Evolutionary conservation across 2,888 invertebrate species (phyloP).

Genomic region (Diaprepes abbreviatus): DNA sequence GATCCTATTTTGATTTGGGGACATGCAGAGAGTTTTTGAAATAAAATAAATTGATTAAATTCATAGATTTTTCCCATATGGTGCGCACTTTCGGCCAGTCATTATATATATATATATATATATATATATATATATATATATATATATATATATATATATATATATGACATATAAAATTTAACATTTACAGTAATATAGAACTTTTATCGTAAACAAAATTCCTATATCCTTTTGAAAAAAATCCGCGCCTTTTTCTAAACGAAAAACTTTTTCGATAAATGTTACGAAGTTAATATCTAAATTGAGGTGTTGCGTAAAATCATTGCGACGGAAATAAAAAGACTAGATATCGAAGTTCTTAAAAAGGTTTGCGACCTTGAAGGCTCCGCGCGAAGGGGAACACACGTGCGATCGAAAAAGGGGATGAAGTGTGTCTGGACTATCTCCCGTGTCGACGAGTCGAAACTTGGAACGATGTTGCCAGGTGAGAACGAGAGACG

Average conservation of each 20-base stretch:
- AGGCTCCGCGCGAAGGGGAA: neutral
- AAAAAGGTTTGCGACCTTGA: conserved; percentile 6
- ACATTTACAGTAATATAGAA: no score
- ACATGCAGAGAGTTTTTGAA: no score
- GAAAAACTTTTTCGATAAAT: neutral
- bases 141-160: no score
- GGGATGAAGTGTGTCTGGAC: neutral
- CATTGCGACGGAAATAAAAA: neutral
- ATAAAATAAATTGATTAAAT: no score
- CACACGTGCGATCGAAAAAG: conserved; percentile 13
- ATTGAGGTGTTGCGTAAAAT: neutral
- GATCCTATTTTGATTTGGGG: no score
- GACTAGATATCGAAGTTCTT: neutral
- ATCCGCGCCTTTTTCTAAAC: neutral
- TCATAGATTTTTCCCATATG: no score
- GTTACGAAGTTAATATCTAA: neutral
- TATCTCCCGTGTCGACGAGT: neutral
- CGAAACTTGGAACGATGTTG: neutral
- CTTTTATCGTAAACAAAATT: no score
- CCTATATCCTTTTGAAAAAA: no score
- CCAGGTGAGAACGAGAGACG: neutral
- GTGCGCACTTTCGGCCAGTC: no score
- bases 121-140: no score
- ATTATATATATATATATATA: no score
- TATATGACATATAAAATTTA: no score